These are phyloP conservation scores for Mythimna vitellina DNA, from an alignment of 2,888 invertebrate genomes.

Conservation along the genomic window DNA sequence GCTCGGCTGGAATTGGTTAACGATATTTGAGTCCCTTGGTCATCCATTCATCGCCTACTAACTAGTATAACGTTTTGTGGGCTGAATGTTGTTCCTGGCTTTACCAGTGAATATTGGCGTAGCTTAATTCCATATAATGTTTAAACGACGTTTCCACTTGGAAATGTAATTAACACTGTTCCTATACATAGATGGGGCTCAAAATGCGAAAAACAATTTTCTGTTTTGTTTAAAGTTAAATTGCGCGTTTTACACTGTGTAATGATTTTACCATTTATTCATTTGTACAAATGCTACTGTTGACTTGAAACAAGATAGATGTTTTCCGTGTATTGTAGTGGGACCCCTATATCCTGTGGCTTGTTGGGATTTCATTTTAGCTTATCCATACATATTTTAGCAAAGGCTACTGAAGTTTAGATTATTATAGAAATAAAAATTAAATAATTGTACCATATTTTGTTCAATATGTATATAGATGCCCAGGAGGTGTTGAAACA, in stretches of 20 bases:
- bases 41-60: constrained; percentile 25
- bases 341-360: constrained; percentile 16
- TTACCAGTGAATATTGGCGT: constrained; percentile 60
- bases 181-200: constrained; percentile 66
- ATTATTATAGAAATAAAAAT: neutral
- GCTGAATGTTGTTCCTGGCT: constrained; percentile 46
- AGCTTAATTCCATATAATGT: constrained; percentile 43
- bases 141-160: constrained; percentile 43
- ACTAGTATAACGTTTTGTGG: constrained; percentile 21
- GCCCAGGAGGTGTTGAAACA: neutral
- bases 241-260: constrained; percentile 27
- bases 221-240: constrained; percentile 34
- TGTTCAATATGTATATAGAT: constrained; percentile 9
- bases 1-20: constrained; percentile 19
- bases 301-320: constrained; percentile 27
- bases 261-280: constrained; percentile 31
- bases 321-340: constrained; percentile 6
- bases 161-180: constrained; percentile 66
- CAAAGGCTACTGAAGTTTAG: neutral
- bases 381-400: neutral
- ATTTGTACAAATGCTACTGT: constrained; percentile 31
- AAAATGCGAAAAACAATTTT: constrained; percentile 8
- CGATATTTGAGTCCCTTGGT: constrained; percentile 15
- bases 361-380: constrained; percentile 48
- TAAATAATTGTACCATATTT: neutral